Conservation (phyloP, 2,888 invertebrate genomes). For the Oconnorella tubifera region DNA sequence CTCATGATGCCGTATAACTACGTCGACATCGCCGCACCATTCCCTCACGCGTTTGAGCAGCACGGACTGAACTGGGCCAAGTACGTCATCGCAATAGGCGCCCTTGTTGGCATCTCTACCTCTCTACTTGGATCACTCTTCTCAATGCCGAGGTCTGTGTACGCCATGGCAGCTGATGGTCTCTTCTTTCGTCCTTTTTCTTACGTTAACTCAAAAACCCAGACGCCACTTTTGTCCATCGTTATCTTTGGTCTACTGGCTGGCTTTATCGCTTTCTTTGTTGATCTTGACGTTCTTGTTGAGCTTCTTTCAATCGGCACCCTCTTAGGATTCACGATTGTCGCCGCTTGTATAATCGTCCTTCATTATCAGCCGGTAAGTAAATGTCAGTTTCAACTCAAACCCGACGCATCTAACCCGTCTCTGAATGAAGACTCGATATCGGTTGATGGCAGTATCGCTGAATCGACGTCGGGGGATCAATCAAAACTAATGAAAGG, state of each 20-base stretch:
- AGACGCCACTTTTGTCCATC: conserved; percentile 58
- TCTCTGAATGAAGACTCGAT: conserved; percentile 2
- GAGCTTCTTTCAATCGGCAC: conserved; percentile 83
- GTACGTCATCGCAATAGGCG: conserved; percentile 44
- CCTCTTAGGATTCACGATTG: conserved; percentile 70
- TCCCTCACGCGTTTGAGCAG: conserved; percentile 46
- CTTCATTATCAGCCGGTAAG: conserved; percentile 67
- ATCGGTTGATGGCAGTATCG: neutral
- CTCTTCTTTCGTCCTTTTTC: conserved; percentile 70
- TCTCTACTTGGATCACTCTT: conserved; percentile 71
- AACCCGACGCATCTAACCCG: conserved; percentile 38
- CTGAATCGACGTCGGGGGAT: conserved; percentile 9
- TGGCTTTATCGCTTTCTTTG: conserved; percentile 71
- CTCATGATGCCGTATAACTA: conserved; percentile 46
- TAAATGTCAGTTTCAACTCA: conserved; percentile 51
- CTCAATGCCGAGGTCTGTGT: conserved; percentile 78
- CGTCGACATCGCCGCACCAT: conserved; percentile 44
- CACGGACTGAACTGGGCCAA: conserved; percentile 44
- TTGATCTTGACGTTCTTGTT: conserved; percentile 82
- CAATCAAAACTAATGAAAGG: conserved; percentile 40
- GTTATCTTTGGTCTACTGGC: conserved; percentile 46
- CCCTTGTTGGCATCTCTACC: conserved; percentile 45
- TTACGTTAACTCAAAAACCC: conserved; percentile 72
- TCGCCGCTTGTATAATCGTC: conserved; percentile 83
- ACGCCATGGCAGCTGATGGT: conserved; percentile 86